phyloP scores from a whole-genome alignment of 2,888 invertebrate species.

The Temnothorax ravouxi region DNA sequence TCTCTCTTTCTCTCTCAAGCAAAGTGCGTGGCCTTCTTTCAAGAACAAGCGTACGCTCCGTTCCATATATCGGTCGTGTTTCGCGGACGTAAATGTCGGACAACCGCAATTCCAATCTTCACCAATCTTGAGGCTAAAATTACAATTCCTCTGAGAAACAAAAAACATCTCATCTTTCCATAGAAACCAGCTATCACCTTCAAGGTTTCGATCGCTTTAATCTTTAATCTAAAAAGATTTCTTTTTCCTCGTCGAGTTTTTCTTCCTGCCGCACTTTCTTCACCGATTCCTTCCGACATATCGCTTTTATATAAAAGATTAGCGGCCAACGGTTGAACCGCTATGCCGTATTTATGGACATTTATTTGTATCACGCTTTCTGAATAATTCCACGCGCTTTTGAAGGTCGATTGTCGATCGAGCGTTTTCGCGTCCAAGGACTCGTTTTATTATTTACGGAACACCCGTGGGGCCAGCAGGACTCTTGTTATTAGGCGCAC shows the following conservation, averaged over 20 bases:
- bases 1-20: background rate
- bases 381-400: constrained; percentile 60
- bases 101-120: background rate
- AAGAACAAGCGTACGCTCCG: background rate
- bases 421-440: constrained; percentile 42
- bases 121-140: background rate
- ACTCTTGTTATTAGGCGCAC: constrained; percentile 56
- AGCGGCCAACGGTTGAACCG: constrained; percentile 8
- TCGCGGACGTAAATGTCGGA: background rate
- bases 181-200: background rate
- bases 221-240: background rate
- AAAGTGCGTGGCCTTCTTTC: constrained; percentile 12
- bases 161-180: no score
- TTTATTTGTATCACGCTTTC: constrained; percentile 31
- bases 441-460: constrained; percentile 62
- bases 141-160: background rate
- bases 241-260: background rate
- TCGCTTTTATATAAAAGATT: constrained; percentile 13
- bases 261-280: background rate
- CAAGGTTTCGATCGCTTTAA: background rate
- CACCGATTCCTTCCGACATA: background rate
- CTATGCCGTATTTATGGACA: constrained; percentile 49
- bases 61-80: background rate
- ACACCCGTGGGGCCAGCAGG: background rate
- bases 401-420: background rate